Evolutionary conservation across 2,113 vertebrate species (phyloP), one percentile per base, ranked within the genome.

Genomic region (Barbus barbus): DNA sequence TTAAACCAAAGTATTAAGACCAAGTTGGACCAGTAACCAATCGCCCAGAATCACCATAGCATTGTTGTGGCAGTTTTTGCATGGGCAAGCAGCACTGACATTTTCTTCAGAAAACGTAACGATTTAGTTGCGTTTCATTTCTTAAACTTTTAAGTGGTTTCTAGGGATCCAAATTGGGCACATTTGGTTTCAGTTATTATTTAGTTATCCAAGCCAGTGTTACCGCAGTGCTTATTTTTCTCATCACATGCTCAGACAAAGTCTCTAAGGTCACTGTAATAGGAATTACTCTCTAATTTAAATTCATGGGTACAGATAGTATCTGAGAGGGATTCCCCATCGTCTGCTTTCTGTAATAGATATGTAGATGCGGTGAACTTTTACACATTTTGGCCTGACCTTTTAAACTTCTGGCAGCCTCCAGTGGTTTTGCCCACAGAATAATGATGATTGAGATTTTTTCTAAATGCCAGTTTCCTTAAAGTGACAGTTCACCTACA

Each of bases 281-380:
- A 71, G 9, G 67, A 38, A 71, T 71, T 38, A 22, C 67, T n/a
- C 65, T 22, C 67, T 38, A n/a, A 38, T 71, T 63, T 71, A 14
- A 44, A 74, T 48, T 51, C 61, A 33, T 48, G 67, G 20, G 33
- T 33, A 7, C 65, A 16, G 44, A 51, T 41, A 14, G 79, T 20
- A 22, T 81, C 41, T 69, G 26, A 69, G 65, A 81, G 44, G 38
- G 44, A 48, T 44, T 74, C 72, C 72, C 72, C 44, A 28, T 48
- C 8, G 72, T 74, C 72, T 74, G n/a, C 72, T 46, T n/a, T 74
- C 72, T 74, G 41, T 74, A 48, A 74, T 74, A 74, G 72, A 74
- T 74, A 74, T 74, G 44, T 26, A 48, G 44, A 74, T 26, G 33
- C 5, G 33, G 24, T 46, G 72, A 74, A 74, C 72, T 28, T 74